Base-by-base conservation (phyloP, 2,113 vertebrate genomes). In the Casuarius casuarius region DNA sequence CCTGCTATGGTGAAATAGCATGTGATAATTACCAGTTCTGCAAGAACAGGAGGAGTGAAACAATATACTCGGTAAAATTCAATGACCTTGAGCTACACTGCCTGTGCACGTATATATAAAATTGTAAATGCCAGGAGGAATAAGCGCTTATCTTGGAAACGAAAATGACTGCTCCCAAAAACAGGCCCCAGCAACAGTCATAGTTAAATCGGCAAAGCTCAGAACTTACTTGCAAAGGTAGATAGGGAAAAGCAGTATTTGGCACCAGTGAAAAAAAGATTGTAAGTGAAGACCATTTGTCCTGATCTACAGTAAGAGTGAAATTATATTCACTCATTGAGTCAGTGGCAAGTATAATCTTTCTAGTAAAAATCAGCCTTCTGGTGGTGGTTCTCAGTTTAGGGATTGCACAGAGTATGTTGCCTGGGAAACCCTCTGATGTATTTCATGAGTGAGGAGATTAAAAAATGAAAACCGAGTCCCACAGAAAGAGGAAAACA, bases 1-100 rank as follows among this genome's bases (percentile, higher is more conserved):
- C 79, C 90, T 29, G 42, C 65, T 33, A 48, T 17, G 38, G 61
- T 23, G 56, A 61, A 95, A 96, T 63, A 84, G 61, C 11, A 49
- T 56, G 80, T 23, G 70, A 78, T 96, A 96, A 95, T 93, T 87
- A 80, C 70, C 73, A 67, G 73, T 86, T 84, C 80, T 89, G 58
- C 48, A 49, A 58, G 90, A 87, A 70, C 51, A 63, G 74, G 21
- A 81, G 76, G 19, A 87, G 65, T 15, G 46, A 85, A 95, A 89
- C 56, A 93, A 86, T 49, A 80, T 18, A 92, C 29, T 59, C 54
- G 56, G 88, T 25, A 74, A 89, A 88, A 95, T 88, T 72, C 73
- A 77, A 1, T 52, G 86, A 89, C 88, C 83, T 91, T 1, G 1
- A 92, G 80, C 86, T 95, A 71, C n/a, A 14, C 31, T 73, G 67